Conservation (phyloP, 2,113 vertebrate genomes). For the Ia io region DNA sequence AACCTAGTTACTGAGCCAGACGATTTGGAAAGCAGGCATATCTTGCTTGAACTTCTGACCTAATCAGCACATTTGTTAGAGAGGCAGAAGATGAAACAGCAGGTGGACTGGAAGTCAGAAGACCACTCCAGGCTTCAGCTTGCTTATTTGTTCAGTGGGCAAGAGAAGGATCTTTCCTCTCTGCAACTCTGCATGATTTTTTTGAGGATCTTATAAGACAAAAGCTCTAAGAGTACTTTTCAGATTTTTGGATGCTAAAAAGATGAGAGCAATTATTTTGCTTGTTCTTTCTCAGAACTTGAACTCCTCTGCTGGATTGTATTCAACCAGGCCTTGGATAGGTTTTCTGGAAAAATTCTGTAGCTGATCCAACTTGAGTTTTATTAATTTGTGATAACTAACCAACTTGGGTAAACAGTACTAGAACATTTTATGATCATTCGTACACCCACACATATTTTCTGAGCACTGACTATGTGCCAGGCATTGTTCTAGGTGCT, state of each 20-base stretch:
- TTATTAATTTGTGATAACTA: not conserved
- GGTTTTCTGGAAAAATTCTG: conserved; percentile 18
- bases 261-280: not conserved
- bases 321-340: not conserved
- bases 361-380: not conserved
- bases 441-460: not conserved
- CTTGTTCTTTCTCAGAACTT: not conserved
- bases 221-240: not conserved
- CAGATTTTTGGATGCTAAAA: not conserved
- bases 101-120: not conserved
- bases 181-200: not conserved
- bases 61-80: not conserved
- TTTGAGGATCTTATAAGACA: not conserved
- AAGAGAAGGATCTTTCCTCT: not conserved
- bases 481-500: not conserved
- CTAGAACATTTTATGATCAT: not conserved
- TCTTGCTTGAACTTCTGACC: not conserved
- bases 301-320: not conserved
- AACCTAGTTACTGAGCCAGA: not conserved
- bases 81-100: not conserved
- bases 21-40: not conserved
- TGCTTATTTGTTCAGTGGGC: not conserved
- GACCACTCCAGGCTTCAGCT: not conserved
- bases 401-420: not conserved
- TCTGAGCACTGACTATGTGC: not conserved